Percentiles rank a stretch among this genome's conserved stretches.
Evolutionary conservation across 2,888 invertebrate genomes (phyloP).

Genomic region (Polietes domitor): DNA sequence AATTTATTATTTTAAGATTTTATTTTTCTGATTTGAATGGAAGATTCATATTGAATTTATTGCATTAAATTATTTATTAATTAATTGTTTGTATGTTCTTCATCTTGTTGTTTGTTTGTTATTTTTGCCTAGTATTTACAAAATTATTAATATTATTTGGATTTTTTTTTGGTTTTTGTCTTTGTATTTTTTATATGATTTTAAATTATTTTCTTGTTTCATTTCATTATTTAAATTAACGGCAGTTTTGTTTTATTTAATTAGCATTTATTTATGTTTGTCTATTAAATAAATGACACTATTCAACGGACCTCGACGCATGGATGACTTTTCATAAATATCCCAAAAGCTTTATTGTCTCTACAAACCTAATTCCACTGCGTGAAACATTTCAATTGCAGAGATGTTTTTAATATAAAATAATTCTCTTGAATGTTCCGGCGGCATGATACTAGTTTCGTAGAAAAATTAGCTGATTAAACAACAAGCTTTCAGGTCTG

Average conservation of each 20-base stretch:
- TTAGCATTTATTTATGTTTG: constrained; percentile 60
- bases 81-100: constrained; percentile 7
- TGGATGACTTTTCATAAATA: background rate
- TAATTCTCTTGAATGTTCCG: background rate
- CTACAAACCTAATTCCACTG: background rate
- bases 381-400: background rate
- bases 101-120: background rate
- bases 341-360: background rate
- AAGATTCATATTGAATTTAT: constrained; percentile 66
- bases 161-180: constrained; percentile 38
- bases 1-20: constrained; percentile 43
- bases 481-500: background rate
- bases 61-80: constrained; percentile 57
- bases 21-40: constrained; percentile 54
- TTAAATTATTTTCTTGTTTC: constrained; percentile 14
- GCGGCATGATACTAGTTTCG: too few species aligned
- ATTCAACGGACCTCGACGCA: background rate
- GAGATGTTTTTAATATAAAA: constrained; percentile 16
- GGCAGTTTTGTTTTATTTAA: constrained; percentile 71
- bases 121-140: constrained; percentile 60
- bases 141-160: constrained; percentile 38
- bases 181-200: constrained; percentile 9
- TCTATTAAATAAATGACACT: background rate
- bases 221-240: constrained; percentile 68
- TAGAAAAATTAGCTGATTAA: background rate